Percentiles rank a stretch among this genome's conserved stretches.
These are phyloP conservation scores for Psittacus erithacus DNA, from an alignment of 2,113 vertebrate species.

Conservation along the genomic window DNA sequence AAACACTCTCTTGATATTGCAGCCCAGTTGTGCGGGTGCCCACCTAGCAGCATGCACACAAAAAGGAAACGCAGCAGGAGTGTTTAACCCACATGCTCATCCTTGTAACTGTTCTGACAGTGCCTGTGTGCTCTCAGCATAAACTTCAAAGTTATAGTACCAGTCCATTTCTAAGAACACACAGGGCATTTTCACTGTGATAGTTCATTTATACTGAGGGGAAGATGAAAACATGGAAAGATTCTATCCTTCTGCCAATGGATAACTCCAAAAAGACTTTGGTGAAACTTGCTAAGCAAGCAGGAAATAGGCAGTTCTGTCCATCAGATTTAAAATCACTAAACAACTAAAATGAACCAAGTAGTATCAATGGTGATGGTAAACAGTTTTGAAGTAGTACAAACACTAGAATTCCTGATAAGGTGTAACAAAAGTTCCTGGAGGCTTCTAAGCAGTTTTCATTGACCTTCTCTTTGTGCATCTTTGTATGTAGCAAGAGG, in stretches of 20 bases:
- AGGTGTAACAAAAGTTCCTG: background rate
- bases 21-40: conserved; percentile 95
- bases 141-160: background rate
- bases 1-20: conserved; percentile 91
- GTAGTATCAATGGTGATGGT: background rate
- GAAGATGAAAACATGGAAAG: background rate
- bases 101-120: background rate
- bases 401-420: background rate
- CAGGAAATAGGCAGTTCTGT: background rate
- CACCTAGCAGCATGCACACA: conserved; percentile 76
- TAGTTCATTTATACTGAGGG: background rate
- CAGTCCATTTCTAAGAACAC: background rate
- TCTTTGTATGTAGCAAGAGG: background rate
- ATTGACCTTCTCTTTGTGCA: background rate
- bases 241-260: background rate
- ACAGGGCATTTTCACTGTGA: background rate
- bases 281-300: background rate
- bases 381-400: background rate
- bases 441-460: background rate
- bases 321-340: background rate
- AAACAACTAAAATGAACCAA: background rate
- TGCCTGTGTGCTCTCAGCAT: background rate
- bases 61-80: background rate
- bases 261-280: background rate
- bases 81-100: background rate